Percentiles rank a stretch among this genome's conserved stretches.
Conservation (phyloP, 2,113 vertebrate species). For the Benitochromis conjunctus region DNA sequence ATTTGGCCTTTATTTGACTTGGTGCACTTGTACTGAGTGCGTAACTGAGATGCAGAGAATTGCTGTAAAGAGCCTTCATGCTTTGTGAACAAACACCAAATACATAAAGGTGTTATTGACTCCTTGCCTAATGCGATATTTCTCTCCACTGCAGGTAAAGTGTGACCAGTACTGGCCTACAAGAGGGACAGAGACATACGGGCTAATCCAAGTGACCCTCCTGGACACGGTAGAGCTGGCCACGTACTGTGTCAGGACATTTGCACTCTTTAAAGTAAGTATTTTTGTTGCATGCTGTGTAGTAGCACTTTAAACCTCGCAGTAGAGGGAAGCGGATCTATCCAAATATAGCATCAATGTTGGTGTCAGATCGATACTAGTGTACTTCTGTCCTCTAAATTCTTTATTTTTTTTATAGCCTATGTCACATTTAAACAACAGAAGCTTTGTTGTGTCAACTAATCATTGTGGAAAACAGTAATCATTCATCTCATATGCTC, state of each 20-base stretch:
- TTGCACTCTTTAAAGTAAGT: conserved; percentile 96
- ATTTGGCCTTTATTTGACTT: conserved; percentile 4
- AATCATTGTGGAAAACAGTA: too few species aligned
- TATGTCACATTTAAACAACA: background rate
- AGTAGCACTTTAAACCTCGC: background rate
- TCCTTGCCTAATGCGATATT: background rate
- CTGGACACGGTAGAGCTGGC: conserved; percentile 95
- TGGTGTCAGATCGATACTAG: background rate
- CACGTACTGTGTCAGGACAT: conserved; percentile 95
- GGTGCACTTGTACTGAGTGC: background rate
- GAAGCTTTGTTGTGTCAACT: background rate
- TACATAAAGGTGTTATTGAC: background rate
- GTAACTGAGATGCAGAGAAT: background rate
- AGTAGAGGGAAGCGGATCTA: background rate
- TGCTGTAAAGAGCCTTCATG: background rate
- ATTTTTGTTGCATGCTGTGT: background rate
- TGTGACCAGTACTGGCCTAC: conserved; percentile 99
- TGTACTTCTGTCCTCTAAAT: background rate
- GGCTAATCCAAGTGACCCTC: conserved; percentile 92
- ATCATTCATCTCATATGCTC: background rate
- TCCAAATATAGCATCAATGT: background rate
- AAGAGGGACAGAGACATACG: conserved; percentile 93
- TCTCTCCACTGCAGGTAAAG: conserved; percentile 83
- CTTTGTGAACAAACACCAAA: background rate
- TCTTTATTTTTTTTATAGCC: background rate